These are phyloP conservation scores for Yponomeuta sedellus DNA, from an alignment of 2,888 invertebrate species.

Conservation along the genomic window DNA sequence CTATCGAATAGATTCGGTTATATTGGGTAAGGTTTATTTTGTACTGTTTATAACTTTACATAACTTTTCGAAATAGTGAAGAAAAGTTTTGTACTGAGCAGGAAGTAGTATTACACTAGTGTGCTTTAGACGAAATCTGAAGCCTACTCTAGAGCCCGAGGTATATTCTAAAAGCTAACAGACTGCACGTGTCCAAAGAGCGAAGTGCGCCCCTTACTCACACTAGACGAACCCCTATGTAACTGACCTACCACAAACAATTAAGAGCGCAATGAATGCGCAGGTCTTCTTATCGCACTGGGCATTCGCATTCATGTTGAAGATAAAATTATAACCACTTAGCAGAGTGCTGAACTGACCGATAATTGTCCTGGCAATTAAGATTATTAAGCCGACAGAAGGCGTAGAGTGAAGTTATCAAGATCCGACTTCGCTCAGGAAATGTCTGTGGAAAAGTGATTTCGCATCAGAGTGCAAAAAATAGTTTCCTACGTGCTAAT, in stretches of 20 bases:
- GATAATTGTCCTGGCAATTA: slow-evolving; percentile 46
- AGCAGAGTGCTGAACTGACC: slow-evolving; percentile 31
- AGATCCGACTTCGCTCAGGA: slow-evolving; percentile 42
- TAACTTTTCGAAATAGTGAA: no score
- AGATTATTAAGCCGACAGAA: slow-evolving; percentile 40
- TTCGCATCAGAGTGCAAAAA: not conserved
- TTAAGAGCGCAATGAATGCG: not conserved
- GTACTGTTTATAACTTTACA: no score
- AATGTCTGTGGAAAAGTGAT: slow-evolving; percentile 24
- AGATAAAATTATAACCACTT: slow-evolving; percentile 13
- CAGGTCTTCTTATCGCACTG: not conserved
- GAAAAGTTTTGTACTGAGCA: no score
- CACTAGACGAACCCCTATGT: no score
- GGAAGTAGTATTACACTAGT: no score
- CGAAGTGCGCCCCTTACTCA: no score
- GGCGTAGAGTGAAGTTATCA: slow-evolving; percentile 42
- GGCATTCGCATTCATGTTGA: not conserved
- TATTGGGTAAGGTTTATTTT: no score
- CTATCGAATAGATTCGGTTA: no score
- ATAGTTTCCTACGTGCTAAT: slow-evolving; percentile 12
- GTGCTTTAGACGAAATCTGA: no score
- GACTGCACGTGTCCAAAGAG: no score
- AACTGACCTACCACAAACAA: slow-evolving; percentile 3
- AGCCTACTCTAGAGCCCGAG: no score
- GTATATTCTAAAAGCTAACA: no score